Conservation (phyloP, 2,888 invertebrate genomes). For the Drosophila cognata region DNA sequence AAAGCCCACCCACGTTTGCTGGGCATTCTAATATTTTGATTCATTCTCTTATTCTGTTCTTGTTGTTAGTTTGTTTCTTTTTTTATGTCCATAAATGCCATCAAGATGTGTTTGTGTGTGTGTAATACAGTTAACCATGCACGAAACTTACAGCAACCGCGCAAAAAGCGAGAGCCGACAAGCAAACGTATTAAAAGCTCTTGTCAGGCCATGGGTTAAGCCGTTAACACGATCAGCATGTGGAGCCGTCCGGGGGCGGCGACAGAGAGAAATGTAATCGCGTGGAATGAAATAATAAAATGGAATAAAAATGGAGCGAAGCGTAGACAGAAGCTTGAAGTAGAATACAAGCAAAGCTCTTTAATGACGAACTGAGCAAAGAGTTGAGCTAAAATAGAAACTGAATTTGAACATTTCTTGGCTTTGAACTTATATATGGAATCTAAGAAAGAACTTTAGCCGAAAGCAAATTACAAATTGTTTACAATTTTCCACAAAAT, state of each 20-base stretch:
- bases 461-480: neutral
- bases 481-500: neutral
- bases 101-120: slow-evolving; percentile 16
- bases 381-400: neutral
- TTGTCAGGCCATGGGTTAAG: slow-evolving; percentile 13
- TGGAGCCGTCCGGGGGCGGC: neutral
- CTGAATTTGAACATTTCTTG: neutral
- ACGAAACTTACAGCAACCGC: slow-evolving; percentile 30
- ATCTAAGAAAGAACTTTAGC: neutral
- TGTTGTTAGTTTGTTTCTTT: neutral
- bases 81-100: slow-evolving; percentile 33
- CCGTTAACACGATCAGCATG: slow-evolving; percentile 5
- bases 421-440: neutral
- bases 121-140: slow-evolving; percentile 57
- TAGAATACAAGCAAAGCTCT: neutral
- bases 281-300: slow-evolving; percentile 16
- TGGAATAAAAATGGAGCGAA: slow-evolving; percentile 22
- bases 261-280: slow-evolving; percentile 1
- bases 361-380: neutral
- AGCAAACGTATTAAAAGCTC: slow-evolving; percentile 34
- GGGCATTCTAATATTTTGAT: neutral
- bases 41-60: slow-evolving; percentile 1
- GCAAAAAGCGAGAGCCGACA: slow-evolving; percentile 32
- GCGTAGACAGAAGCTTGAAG: slow-evolving; percentile 5
- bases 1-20: slow-evolving; percentile 59